Base-by-base conservation (phyloP, 2,113 vertebrate genomes). In the Penelope pileata region DNA sequence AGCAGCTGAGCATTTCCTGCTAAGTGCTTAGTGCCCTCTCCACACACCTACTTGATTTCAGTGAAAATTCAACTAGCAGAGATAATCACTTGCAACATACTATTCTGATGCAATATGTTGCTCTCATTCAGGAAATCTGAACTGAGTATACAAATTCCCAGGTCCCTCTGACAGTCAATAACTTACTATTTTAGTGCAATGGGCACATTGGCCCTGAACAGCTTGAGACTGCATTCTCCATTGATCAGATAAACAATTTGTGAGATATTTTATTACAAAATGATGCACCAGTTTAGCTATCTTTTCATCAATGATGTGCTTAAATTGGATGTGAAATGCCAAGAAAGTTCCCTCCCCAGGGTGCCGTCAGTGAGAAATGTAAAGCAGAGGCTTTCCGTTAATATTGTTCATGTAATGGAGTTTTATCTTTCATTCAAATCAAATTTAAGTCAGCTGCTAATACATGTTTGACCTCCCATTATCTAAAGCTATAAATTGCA, bases 191-290 rank as follows among this genome's bases (percentile, higher is more conserved):
- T 98, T 97, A 98, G 97, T 97, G 97, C 97, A 98, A 96, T 93
- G 96, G 98, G 96, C 97, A 98, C 98, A 99, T 99, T 99, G 98
- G 98, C 98, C 95, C 96, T 16, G 97, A 97, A 97, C 97, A 98
- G 98, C 98, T 98, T 98, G 98, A 97, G 96, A 97, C 96, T 97
- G 97, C 95, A 97, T 98, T 98, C 97, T 91, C 81, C 98, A 98
- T 98, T 98, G 98, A 99, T 99, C 98, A 98, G 98, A 98, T 98
- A 97, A 98, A 98, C 98, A 98, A 97, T 98, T 97, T 97, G 96
- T 97, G 96, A 98, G 98, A 98, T 97, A 98, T 98, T 98, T 97
- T 97, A 97, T 98, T 98, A 98, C 97, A 96, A 96, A 97, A 95
- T 40, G 96, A 97, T 30, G 69, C 91, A 88, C 94, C 92, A 96